Evolutionary conservation across 2,113 vertebrate species (phyloP), one percentile per base, ranked within the genome.

Genomic region (Phodopus roborovskii): DNA sequence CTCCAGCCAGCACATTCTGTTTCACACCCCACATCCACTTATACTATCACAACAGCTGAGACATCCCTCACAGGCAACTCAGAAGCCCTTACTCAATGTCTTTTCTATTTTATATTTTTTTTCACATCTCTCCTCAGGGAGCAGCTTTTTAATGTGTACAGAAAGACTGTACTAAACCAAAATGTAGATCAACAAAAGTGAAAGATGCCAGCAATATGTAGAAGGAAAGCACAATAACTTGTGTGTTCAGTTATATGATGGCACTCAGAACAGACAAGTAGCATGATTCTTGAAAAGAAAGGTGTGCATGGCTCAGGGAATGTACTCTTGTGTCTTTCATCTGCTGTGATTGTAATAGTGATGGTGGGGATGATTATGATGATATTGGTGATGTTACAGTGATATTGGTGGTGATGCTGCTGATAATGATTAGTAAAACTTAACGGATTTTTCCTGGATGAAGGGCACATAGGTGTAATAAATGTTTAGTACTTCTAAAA

Each of bases 11-110:
- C 17, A 36, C 53, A 50, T 19, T 30, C 42, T 84, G 60, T 78
- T 90, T 77, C 48, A 39, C 28, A 64, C 74, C 36, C 9, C 45
- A 5, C 33, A 24, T 13, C 17, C 50, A 56, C 64, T 78, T 60
- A 39, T 3, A 3, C 56, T 53, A 0, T 33, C 39, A 16, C 17
- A 9, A 71, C 4, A 8, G 10, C 62, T 0, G 0, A 88, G 39
- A 45, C 26, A 78, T 39, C 17, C 33, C 36, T 16, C 9, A 39
- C 28, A 89, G 45, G 33, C 5, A 30, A 53, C 13, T 2, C n/a
- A 7, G n/a, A 81, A 71, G 75, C 10, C n/a, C 85, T 95, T 60
- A 53, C 19, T 84, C 45, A 13, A 0, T 30, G 62, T 30, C 39
- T 77, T 66, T 85, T 19, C 39, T 77, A 50, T 39, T 45, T 91